A percentile compares a stretch with the other conserved stretches of the same genome.
Evolutionary conservation across 2,888 invertebrate genomes (phyloP).

Genomic region (Caenorhabditis plicata): DNA sequence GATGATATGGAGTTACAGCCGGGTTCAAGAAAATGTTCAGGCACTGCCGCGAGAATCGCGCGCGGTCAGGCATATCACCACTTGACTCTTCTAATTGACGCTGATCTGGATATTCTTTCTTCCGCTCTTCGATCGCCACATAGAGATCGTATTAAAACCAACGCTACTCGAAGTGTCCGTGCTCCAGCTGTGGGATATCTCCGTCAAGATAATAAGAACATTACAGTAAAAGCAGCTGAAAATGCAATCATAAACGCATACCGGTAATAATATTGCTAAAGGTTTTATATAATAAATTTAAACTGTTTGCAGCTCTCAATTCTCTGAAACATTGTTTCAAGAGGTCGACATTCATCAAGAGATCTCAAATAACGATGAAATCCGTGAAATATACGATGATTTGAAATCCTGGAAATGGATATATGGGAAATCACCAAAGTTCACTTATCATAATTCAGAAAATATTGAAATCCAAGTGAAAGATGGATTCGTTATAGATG

Average conservation of each 20-base stretch:
- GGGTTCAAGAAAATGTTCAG: slow-evolving; percentile 73
- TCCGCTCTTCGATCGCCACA: slow-evolving; percentile 41
- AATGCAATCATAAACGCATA: slow-evolving; percentile 76
- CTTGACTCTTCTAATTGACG: slow-evolving; percentile 87
- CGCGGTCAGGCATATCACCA: slow-evolving; percentile 90
- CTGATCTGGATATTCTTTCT: slow-evolving; percentile 65
- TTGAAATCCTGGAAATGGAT: slow-evolving; percentile 85
- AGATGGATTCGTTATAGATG: slow-evolving; percentile 31
- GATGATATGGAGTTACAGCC: slow-evolving; percentile 79
- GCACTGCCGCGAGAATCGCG: slow-evolving; percentile 89
- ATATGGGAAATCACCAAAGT: slow-evolving; percentile 83
- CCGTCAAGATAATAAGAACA: slow-evolving; percentile 74
- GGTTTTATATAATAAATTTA: slow-evolving; percentile 71
- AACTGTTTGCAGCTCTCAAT: slow-evolving; percentile 68
- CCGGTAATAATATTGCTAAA: slow-evolving; percentile 1
- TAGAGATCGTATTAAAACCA: slow-evolving; percentile 77
- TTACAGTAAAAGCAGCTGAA: slow-evolving; percentile 72
- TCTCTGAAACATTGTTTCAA: slow-evolving; percentile 49
- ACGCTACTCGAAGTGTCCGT: slow-evolving; percentile 81
- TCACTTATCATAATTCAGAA: slow-evolving; percentile 65
- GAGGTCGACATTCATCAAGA: slow-evolving; percentile 43
- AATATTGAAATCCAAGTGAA: slow-evolving; percentile 25
- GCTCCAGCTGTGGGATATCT: slow-evolving; percentile 81
- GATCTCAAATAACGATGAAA: slow-evolving; percentile 6
- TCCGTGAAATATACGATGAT: slow-evolving; percentile 72